Evolutionary conservation across 2,888 invertebrate species (phyloP).

Genomic region (Diloba caeruleocephala): DNA sequence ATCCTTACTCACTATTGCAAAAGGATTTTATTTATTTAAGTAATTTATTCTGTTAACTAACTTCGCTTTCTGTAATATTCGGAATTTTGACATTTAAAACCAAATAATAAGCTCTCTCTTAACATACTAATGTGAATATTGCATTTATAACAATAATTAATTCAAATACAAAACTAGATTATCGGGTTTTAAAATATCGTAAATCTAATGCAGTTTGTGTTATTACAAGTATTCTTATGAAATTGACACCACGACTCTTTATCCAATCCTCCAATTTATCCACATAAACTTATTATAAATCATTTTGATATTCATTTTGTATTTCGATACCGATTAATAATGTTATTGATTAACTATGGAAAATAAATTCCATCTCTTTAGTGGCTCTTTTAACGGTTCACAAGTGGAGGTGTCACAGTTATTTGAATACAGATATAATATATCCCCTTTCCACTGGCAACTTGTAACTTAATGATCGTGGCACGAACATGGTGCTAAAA

Average conservation of each 20-base stretch:
- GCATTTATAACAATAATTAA: slow-evolving; percentile 17
- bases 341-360: slow-evolving; percentile 23
- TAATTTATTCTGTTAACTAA: neutral
- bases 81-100: slow-evolving; percentile 54
- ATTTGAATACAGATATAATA: slow-evolving; percentile 37
- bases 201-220: slow-evolving; percentile 47
- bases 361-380: slow-evolving; percentile 20
- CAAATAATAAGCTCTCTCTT: slow-evolving; percentile 49
- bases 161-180: slow-evolving; percentile 50
- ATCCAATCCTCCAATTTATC: too few species aligned
- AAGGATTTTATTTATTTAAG: slow-evolving; percentile 1
- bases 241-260: slow-evolving; percentile 43
- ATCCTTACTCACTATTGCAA: neutral
- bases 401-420: slow-evolving; percentile 31
- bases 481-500: slow-evolving; percentile 35
- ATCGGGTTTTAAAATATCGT: slow-evolving; percentile 54
- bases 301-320: slow-evolving; percentile 28
- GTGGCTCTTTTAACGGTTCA: slow-evolving; percentile 21
- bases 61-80: slow-evolving; percentile 41
- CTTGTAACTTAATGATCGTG: slow-evolving; percentile 27
- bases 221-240: slow-evolving; percentile 45
- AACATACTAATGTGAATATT: slow-evolving; percentile 18
- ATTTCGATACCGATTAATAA: slow-evolving; percentile 34
- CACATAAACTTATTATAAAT: slow-evolving; percentile 27
- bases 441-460: slow-evolving; percentile 26